A percentile compares a stretch with the other conserved stretches of the same genome.
phyloP scores from a whole-genome alignment of 2,113 vertebrate genomes.

The Callithrix jacchus region DNA sequence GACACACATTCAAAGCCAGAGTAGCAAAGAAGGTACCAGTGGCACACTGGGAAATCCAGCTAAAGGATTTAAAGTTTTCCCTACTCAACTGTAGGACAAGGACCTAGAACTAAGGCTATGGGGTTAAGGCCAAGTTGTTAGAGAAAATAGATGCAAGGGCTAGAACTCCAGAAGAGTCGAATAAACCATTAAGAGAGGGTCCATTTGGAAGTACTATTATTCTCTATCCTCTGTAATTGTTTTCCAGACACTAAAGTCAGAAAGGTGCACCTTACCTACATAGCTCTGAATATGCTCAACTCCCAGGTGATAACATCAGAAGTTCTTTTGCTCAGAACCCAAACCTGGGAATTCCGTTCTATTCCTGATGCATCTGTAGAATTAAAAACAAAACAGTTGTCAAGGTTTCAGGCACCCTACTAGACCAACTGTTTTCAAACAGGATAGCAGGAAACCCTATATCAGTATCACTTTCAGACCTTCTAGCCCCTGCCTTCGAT shows the following conservation, averaged over 20 bases:
- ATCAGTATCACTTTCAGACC: background rate
- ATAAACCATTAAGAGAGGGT: background rate
- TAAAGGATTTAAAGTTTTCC: background rate
- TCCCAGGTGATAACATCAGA: background rate
- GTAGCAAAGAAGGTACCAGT: too few species aligned
- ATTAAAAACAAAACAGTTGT: background rate
- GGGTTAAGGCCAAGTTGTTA: background rate
- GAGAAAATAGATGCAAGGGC: background rate
- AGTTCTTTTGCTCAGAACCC: background rate
- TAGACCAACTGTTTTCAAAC: background rate
- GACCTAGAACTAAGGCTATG: background rate
- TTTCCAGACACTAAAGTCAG: background rate
- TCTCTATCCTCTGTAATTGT: background rate
- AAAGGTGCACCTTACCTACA: background rate
- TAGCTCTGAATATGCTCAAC: background rate
- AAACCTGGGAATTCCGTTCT: background rate
- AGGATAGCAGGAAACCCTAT: background rate
- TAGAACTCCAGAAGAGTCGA: background rate
- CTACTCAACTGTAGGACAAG: background rate
- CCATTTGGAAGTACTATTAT: background rate
- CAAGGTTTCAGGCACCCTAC: background rate
- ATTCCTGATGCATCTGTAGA: background rate
- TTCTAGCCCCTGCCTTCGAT: background rate
- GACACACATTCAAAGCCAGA: background rate
- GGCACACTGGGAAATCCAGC: accelerated